Percentiles rank a stretch among this genome's conserved stretches.
Conservation (phyloP, 2,888 invertebrate species). For the Ganaspis brasiliensis region DNA sequence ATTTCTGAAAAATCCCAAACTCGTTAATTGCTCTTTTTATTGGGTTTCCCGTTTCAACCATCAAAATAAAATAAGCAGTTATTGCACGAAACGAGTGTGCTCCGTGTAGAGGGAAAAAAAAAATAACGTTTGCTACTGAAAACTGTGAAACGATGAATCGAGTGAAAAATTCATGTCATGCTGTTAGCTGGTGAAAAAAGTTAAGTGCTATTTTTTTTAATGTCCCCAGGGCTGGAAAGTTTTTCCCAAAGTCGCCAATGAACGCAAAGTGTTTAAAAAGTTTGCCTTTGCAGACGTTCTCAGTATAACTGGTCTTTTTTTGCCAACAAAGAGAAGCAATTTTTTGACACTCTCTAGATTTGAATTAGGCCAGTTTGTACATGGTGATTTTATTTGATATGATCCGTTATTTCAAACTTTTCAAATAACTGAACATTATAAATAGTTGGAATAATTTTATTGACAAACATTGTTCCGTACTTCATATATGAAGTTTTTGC, state of each 20-base stretch:
- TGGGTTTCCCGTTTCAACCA: conserved; percentile 9
- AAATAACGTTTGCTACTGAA: conserved; percentile 31
- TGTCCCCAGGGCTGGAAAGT: neutral
- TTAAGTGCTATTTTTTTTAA: conserved; percentile 17
- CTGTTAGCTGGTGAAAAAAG: conserved; percentile 6
- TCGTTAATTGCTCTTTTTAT: conserved; percentile 36
- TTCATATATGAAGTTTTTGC: too few species aligned
- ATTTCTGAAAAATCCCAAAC: conserved; percentile 8
- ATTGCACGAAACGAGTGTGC: conserved; percentile 15
- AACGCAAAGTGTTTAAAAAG: neutral
- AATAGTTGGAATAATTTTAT: too few species aligned
- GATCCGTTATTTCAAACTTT: too few species aligned
- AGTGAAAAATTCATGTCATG: conserved; percentile 8
- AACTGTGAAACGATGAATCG: conserved; percentile 29
- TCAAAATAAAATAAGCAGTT: conserved; percentile 39
- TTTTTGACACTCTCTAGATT: too few species aligned
- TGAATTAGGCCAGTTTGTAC: too few species aligned
- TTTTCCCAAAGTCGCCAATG: neutral
- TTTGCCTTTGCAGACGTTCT: neutral
- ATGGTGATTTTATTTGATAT: too few species aligned
- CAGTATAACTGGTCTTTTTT: too few species aligned
- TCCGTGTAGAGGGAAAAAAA: neutral
- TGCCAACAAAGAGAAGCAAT: too few species aligned
- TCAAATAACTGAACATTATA: too few species aligned
- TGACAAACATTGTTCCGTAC: too few species aligned